Conservation (phyloP, 2,113 vertebrate species). For the Rutilus rutilus region DNA sequence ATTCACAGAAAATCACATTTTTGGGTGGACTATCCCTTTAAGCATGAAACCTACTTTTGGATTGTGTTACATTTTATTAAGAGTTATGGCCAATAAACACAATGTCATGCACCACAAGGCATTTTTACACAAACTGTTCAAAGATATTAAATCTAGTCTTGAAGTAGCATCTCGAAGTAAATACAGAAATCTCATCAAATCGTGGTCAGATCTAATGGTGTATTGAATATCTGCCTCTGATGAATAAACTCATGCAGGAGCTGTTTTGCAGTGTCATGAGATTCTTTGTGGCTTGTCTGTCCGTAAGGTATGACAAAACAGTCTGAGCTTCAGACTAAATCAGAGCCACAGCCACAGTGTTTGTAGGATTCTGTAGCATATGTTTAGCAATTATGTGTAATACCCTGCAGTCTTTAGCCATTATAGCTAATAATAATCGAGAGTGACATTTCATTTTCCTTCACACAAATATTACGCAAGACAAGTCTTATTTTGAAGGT, state of each 20-base stretch:
- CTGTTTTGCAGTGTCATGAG: conserved; percentile 41
- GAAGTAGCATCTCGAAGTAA: neutral
- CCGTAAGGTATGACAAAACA: conserved; percentile 51
- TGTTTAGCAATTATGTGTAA: conserved; percentile 27
- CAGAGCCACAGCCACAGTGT: conserved; percentile 13
- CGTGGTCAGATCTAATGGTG: conserved; percentile 35
- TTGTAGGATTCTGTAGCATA: conserved; percentile 21
- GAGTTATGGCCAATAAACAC: neutral
- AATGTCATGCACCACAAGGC: neutral
- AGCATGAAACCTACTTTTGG: neutral
- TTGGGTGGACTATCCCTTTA: neutral
- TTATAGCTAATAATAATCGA: conserved; percentile 18
- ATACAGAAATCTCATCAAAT: conserved; percentile 2
- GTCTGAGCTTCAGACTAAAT: conserved; percentile 41
- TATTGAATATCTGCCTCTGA: conserved; percentile 60
- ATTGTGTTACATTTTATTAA: neutral
- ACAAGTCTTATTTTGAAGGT: conserved; percentile 11
- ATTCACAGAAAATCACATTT: neutral
- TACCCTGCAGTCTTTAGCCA: conserved; percentile 14
- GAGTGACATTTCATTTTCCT: conserved; percentile 38
- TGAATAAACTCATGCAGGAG: conserved; percentile 49
- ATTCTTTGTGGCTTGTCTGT: conserved; percentile 53
- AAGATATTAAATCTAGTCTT: neutral
- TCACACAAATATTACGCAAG: conserved; percentile 16
- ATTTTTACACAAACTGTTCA: neutral